Evolutionary conservation across 2,888 invertebrate genomes (phyloP).

Genomic region (Luperina nickerlii): DNA sequence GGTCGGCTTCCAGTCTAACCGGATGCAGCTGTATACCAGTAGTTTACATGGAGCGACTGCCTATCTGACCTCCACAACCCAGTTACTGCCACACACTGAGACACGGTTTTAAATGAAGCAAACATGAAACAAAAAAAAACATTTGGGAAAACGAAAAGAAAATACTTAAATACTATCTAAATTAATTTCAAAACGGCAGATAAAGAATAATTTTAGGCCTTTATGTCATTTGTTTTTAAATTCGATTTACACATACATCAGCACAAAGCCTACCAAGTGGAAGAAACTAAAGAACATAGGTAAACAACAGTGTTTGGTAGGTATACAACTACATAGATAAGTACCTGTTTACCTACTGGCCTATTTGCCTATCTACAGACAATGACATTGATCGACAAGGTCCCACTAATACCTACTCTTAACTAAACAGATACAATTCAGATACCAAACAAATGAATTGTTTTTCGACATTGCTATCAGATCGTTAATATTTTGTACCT

Average conservation of each 20-base stretch:
- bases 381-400: constrained; percentile 55
- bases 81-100: too few species aligned
- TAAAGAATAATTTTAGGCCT: neutral
- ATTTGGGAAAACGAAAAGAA: neutral
- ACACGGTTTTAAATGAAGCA: constrained; percentile 2
- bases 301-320: constrained; percentile 14
- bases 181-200: neutral
- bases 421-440: constrained; percentile 21
- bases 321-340: neutral
- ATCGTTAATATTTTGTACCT: neutral
- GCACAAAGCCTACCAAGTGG: neutral
- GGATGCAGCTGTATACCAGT: too few species aligned
- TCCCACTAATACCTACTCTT: constrained; percentile 15
- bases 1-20: too few species aligned
- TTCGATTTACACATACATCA: neutral
- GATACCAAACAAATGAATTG: constrained; percentile 3
- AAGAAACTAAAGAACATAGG: neutral
- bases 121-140: constrained; percentile 10
- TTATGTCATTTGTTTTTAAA: neutral
- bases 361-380: constrained; percentile 54
- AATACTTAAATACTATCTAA: neutral
- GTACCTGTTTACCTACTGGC: constrained; percentile 29
- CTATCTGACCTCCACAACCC: too few species aligned
- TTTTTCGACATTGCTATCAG: constrained; percentile 8
- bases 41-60: too few species aligned